A percentile compares a stretch with the other conserved stretches of the same genome.
These are phyloP conservation scores for Dreissena polymorpha DNA, from an alignment of 1,140 invertebrate species.

Conservation along the genomic window DNA sequence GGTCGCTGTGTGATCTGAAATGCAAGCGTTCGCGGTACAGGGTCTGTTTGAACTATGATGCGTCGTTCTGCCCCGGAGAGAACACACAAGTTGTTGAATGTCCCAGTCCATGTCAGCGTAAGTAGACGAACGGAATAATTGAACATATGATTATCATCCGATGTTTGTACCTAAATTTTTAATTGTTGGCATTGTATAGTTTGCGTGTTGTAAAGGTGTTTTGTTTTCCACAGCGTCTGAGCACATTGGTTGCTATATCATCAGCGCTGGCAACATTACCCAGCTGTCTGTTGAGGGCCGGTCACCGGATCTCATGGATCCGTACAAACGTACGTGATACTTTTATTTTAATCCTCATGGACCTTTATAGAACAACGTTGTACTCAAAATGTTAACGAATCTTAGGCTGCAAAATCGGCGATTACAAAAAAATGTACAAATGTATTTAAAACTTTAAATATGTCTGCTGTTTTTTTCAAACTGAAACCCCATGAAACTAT, in stretches of 20 bases:
- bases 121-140: not conserved
- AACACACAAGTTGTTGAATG: constrained; percentile 36
- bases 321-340: constrained; percentile 44
- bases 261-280: constrained; percentile 33
- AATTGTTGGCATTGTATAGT: too few species aligned
- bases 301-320: constrained; percentile 35
- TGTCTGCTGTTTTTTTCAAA: too few species aligned
- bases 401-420: too few species aligned
- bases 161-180: too few species aligned
- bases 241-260: constrained; percentile 61
- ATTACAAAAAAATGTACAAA: too few species aligned
- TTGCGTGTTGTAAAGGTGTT: not conserved
- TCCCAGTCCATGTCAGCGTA: constrained; percentile 54
- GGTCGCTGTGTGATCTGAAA: constrained; percentile 61
- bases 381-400: too few species aligned
- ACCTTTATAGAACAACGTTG: too few species aligned
- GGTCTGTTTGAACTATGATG: constrained; percentile 56
- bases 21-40: constrained; percentile 59
- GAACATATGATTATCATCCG: too few species aligned
- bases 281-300: constrained; percentile 59
- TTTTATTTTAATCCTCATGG: not conserved
- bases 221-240: constrained; percentile 52
- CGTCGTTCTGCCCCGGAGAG: constrained; percentile 52
- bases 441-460: too few species aligned
- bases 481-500: too few species aligned